phyloP scores from a whole-genome alignment of 2,888 invertebrate genomes.

The Apodemia mormo region DNA sequence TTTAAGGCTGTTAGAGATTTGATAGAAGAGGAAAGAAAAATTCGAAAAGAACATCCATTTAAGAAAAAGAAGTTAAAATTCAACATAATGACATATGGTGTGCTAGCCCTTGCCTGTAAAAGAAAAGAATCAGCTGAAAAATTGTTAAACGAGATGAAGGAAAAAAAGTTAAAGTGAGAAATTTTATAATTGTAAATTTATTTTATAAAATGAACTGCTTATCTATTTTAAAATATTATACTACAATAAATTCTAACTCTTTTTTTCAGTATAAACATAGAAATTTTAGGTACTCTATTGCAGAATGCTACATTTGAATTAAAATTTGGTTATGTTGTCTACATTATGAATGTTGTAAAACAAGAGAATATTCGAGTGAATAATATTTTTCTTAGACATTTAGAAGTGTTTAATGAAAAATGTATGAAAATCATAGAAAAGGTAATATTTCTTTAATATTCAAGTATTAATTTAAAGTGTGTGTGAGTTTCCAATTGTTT shows the following conservation, averaged over 20 bases:
- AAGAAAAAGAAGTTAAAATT: conserved; percentile 79
- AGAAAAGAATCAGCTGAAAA: conserved; percentile 83
- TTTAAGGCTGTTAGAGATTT: conserved; percentile 79
- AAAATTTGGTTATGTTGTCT: conserved; percentile 85
- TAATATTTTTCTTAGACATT: conserved; percentile 80
- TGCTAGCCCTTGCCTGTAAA: conserved; percentile 89
- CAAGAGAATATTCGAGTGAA: conserved; percentile 84
- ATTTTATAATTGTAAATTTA: no score
- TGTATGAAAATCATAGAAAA: conserved; percentile 75
- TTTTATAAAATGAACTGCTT: no score
- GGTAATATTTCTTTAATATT: conserved; percentile 42
- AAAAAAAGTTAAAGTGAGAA: conserved; percentile 82
- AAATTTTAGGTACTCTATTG: conserved; percentile 89
- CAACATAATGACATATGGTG: conserved; percentile 93
- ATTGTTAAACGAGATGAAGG: conserved; percentile 87
- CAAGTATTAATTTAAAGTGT: no score
- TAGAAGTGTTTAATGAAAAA: conserved; percentile 83
- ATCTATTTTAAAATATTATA: no score
- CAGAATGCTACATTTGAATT: conserved; percentile 82
- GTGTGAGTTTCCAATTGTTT: no score
- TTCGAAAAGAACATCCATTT: conserved; percentile 53
- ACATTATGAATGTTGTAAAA: conserved; percentile 85
- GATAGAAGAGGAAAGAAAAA: conserved; percentile 74
- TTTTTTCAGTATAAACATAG: conserved; percentile 84
- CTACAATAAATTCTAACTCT: not conserved